phyloP scores from a whole-genome alignment of 2,113 vertebrate genomes.

The Bujurquina vittata region DNA sequence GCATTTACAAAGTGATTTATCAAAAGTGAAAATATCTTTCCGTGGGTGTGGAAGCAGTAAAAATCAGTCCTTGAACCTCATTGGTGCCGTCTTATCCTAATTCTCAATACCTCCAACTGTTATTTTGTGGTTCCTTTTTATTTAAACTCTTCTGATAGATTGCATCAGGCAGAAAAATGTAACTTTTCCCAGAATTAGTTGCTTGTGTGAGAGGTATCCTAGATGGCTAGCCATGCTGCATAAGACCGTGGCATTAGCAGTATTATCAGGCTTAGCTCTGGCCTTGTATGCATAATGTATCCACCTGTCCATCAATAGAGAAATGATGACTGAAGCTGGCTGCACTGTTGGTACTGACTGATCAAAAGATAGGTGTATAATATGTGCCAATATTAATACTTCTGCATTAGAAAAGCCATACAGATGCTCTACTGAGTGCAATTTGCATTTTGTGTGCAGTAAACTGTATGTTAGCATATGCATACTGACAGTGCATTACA shows the following conservation, averaged over 20 bases:
- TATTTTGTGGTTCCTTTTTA: neutral
- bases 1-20: neutral
- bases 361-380: conserved; percentile 37
- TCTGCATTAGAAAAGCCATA: neutral
- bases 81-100: neutral
- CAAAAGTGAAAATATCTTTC: neutral
- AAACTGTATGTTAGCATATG: neutral
- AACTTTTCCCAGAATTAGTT: conserved; percentile 7
- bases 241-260: conserved; percentile 59
- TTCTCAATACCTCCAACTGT: neutral
- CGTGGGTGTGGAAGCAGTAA: neutral
- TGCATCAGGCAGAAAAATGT: neutral
- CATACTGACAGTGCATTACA: neutral
- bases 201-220: conserved; percentile 23
- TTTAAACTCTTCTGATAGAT: neutral
- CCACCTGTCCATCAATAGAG: conserved; percentile 54
- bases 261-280: conserved; percentile 50
- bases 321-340: conserved; percentile 48
- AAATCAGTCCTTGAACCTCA: neutral
- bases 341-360: conserved; percentile 41
- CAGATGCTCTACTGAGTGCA: neutral
- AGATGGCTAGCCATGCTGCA: conserved; percentile 36
- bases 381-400: neutral
- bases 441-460: neutral
- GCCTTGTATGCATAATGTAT: conserved; percentile 61